Conservation (phyloP, 30 jellyfish, hydroid and myxozoan species). For the Aurelia coerulea region DNA sequence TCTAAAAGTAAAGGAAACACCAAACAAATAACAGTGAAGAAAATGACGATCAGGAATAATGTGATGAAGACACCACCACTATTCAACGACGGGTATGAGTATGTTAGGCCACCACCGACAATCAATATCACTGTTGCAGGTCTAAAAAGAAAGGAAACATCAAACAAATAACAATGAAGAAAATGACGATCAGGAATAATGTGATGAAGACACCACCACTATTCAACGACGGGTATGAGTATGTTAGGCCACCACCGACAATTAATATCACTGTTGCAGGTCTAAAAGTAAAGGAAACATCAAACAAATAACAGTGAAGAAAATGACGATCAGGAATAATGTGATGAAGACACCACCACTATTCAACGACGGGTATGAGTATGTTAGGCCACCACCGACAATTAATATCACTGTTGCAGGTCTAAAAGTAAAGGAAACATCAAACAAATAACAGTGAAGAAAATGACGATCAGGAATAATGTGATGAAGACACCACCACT, state of each 20-base stretch:
- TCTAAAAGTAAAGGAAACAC: background rate
- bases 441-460: constrained; percentile 77
- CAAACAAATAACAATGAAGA: constrained; percentile 78
- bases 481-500: constrained; percentile 52
- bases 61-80: constrained; percentile 52
- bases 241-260: constrained; percentile 93
- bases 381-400: constrained; percentile 93
- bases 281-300: background rate
- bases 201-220: constrained; percentile 52
- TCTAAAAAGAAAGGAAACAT: background rate
- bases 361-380: constrained; percentile 77
- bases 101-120: constrained; percentile 93
- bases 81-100: constrained; percentile 77
- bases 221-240: constrained; percentile 77
- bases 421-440: background rate
- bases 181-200: constrained; percentile 42
- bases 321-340: constrained; percentile 42
- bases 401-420: constrained; percentile 81
- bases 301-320: constrained; percentile 77
- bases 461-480: constrained; percentile 42
- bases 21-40: constrained; percentile 77
- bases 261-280: constrained; percentile 81
- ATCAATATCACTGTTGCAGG: constrained; percentile 81
- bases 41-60: constrained; percentile 42
- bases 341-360: constrained; percentile 52